Evolutionary conservation across 2,888 invertebrate genomes (phyloP).

Genomic region (Rosalia funebris): DNA sequence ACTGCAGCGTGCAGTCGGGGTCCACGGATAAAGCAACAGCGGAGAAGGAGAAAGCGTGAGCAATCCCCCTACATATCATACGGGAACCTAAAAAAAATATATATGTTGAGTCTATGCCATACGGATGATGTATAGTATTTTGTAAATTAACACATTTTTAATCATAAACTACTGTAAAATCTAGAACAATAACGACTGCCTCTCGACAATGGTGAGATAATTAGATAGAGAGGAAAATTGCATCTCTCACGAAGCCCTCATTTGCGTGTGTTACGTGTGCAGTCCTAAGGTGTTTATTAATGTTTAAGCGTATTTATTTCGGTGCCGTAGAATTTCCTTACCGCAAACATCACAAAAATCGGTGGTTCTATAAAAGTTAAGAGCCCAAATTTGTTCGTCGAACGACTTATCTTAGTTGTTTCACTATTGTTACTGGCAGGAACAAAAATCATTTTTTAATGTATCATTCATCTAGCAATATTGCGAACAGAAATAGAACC

Average conservation of each 20-base stretch:
- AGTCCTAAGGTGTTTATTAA: conserved; percentile 20
- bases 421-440: conserved; percentile 35
- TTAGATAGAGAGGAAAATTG: conserved; percentile 22
- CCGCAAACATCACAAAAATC: conserved; percentile 16
- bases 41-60: conserved; percentile 51
- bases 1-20: conserved; percentile 26
- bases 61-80: conserved; percentile 58
- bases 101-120: conserved; percentile 54
- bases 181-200: conserved; percentile 49
- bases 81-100: conserved; percentile 49
- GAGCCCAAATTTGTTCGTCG: conserved; percentile 7
- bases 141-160: conserved; percentile 56
- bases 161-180: conserved; percentile 45
- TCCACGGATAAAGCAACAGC: conserved; percentile 33
- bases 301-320: conserved; percentile 26
- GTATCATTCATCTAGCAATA: conserved; percentile 59
- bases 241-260: conserved; percentile 17
- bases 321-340: conserved; percentile 4
- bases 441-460: conserved; percentile 33
- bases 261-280: conserved; percentile 29
- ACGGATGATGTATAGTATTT: conserved; percentile 57
- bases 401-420: conserved; percentile 26
- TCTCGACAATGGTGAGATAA: conserved; percentile 46
- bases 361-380: background rate
- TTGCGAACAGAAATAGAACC: conserved; percentile 41